Conservation (phyloP, 2,888 invertebrate genomes). For the Acleris literana region DNA sequence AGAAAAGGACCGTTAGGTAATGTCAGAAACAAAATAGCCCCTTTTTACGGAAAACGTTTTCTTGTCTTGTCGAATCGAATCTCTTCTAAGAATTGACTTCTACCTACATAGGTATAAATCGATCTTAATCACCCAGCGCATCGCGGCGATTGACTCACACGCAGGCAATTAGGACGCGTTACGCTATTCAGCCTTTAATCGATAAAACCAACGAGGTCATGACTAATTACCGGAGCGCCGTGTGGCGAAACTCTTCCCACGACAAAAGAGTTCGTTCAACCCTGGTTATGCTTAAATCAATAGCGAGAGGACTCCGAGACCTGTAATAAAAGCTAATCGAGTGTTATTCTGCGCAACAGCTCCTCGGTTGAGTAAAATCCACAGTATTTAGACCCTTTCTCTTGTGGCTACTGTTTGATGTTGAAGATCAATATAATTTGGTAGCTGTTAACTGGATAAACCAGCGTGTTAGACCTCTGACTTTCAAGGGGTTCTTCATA, state of each 20-base stretch:
- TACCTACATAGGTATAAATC: not conserved
- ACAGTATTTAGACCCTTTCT: too few relatives aligned
- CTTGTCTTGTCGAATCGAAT: too few relatives aligned
- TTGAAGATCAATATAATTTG: too few relatives aligned
- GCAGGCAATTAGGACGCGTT: not conserved
- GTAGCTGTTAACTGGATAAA: too few relatives aligned
- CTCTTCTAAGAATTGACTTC: too few relatives aligned
- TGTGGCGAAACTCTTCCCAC: constrained; percentile 19
- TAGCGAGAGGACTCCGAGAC: constrained; percentile 19
- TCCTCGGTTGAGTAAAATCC: too few relatives aligned
- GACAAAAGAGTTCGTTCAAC: constrained; percentile 27
- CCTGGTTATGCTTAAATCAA: constrained; percentile 26
- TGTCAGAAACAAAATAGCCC: too few relatives aligned
- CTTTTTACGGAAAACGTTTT: too few relatives aligned
- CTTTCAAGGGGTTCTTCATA: too few relatives aligned
- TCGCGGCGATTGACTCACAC: constrained; percentile 2
- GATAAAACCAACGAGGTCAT: constrained; percentile 3
- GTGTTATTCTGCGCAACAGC: constrained; percentile 2
- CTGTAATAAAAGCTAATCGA: constrained; percentile 33
- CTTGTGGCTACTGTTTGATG: too few relatives aligned
- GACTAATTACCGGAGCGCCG: constrained; percentile 20
- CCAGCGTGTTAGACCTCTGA: too few relatives aligned
- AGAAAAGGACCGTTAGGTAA: too few relatives aligned
- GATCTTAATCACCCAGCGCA: not conserved
- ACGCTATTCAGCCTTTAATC: constrained; percentile 7